Conservation (phyloP, 2,888 invertebrate species). For the Macropis europaea region DNA sequence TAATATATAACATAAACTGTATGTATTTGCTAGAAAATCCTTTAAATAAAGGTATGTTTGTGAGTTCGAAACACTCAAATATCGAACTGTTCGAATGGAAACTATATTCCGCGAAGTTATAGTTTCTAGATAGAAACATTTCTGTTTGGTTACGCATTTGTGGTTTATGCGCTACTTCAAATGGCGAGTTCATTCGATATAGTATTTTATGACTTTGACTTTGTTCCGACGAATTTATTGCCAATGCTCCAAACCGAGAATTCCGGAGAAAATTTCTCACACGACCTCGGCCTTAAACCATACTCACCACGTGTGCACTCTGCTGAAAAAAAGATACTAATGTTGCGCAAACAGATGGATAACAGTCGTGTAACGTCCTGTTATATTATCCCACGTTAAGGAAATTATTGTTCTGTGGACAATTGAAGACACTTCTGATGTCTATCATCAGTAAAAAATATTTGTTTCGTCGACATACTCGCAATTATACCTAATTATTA, state of each 20-base stretch:
- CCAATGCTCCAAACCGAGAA: conserved; percentile 5
- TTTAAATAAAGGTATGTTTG: too few relatives aligned
- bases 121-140: neutral
- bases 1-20: too few relatives aligned
- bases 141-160: conserved; percentile 7
- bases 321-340: neutral
- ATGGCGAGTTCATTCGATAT: conserved; percentile 16
- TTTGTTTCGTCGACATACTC: too few relatives aligned
- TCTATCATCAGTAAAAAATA: too few relatives aligned
- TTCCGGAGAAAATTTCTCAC: conserved; percentile 24
- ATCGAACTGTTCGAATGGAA: neutral
- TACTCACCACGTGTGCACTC: conserved; percentile 22
- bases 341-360: conserved; percentile 28
- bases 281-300: conserved; percentile 38
- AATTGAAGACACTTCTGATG: too few relatives aligned
- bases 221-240: conserved; percentile 14
- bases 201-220: conserved; percentile 9
- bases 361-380: conserved; percentile 12
- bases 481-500: too few relatives aligned
- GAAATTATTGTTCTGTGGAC: neutral
- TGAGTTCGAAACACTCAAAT: too few relatives aligned
- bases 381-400: conserved; percentile 11
- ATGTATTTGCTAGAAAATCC: too few relatives aligned
- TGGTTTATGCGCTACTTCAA: conserved; percentile 8
- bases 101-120: neutral